Percentiles rank a stretch among this genome's conserved stretches.
Conservation (phyloP, 2,888 invertebrate species). For the Lasioglossum oenotherae region DNA sequence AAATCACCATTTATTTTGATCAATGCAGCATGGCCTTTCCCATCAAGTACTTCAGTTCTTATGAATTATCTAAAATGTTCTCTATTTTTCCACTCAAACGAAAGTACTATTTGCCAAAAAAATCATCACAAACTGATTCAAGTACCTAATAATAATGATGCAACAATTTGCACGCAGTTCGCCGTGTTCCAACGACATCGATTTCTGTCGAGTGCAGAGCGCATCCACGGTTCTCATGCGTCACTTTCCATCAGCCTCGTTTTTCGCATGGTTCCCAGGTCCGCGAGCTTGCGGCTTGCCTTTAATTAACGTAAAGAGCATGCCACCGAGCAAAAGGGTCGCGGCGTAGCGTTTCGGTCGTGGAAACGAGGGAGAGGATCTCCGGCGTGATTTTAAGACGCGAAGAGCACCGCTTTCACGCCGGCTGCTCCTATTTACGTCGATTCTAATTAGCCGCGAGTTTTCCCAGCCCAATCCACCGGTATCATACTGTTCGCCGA, state of each 20-base stretch:
- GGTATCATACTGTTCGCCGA: slow-evolving; percentile 17
- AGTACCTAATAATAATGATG: background rate
- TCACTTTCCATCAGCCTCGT: slow-evolving; percentile 70
- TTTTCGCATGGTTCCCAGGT: slow-evolving; percentile 71
- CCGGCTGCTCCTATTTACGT: slow-evolving; percentile 40
- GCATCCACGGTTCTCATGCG: slow-evolving; percentile 62
- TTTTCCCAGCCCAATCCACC: slow-evolving; percentile 42
- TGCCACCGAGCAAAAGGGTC: slow-evolving; percentile 10
- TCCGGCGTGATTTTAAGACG: slow-evolving; percentile 39
- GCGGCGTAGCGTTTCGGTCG: slow-evolving; percentile 44
- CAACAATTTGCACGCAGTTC: background rate
- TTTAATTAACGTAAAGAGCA: slow-evolving; percentile 57
- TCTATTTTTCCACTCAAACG: background rate
- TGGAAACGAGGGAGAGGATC: slow-evolving; percentile 64
- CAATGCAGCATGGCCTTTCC: background rate
- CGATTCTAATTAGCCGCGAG: slow-evolving; percentile 60
- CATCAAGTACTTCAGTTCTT: background rate
- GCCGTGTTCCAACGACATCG: background rate
- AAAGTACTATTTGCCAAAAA: background rate
- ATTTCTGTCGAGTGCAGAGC: slow-evolving; percentile 10
- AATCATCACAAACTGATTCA: background rate
- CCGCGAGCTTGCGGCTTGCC: slow-evolving; percentile 28
- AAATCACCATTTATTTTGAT: background rate
- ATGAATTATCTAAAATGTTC: background rate
- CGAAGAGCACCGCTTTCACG: slow-evolving; percentile 58